A percentile compares a stretch with the other conserved stretches of the same genome.
These are phyloP conservation scores for Crocodylus rhombifer DNA, from an alignment of 2,797 vertebrate species.

Conservation along the genomic window DNA sequence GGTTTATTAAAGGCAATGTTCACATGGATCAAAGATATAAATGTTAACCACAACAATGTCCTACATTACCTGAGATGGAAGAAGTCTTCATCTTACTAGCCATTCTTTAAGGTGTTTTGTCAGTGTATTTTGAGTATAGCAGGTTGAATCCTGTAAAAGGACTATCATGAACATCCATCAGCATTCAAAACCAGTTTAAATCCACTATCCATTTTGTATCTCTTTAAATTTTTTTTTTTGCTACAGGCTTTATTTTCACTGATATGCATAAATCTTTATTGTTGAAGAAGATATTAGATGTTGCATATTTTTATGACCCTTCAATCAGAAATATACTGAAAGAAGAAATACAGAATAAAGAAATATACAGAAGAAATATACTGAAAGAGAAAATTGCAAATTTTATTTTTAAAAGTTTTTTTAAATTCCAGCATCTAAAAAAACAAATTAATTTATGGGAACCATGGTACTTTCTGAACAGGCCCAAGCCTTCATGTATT, in stretches of 20 bases:
- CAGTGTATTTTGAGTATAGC: not conserved
- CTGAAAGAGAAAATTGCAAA: too few species aligned
- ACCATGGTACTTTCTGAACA: constrained; percentile 28
- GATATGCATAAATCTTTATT: not conserved
- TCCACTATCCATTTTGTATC: not conserved
- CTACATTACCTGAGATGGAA: not conserved
- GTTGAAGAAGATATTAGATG: not conserved
- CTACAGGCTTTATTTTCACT: not conserved
- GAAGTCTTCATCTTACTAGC: not conserved
- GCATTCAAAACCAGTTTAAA: not conserved
- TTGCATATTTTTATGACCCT: not conserved
- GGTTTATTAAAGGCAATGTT: not conserved
- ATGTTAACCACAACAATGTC: not conserved
- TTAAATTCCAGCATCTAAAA: not conserved
- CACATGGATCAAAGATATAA: not conserved
- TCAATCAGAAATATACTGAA: constrained; percentile 2
- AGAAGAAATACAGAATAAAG: not conserved
- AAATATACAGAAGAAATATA: not conserved
- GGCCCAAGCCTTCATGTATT: constrained; percentile 17
- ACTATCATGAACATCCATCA: not conserved
- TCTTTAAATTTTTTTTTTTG: not conserved
- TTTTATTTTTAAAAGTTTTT: not conserved
- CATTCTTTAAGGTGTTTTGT: not conserved
- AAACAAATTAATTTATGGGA: constrained; percentile 23
- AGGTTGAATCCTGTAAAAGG: not conserved